Percentiles rank a stretch among this genome's conserved stretches.
Conservation (phyloP, 2,113 vertebrate species). For the Ammospiza nelsoni region DNA sequence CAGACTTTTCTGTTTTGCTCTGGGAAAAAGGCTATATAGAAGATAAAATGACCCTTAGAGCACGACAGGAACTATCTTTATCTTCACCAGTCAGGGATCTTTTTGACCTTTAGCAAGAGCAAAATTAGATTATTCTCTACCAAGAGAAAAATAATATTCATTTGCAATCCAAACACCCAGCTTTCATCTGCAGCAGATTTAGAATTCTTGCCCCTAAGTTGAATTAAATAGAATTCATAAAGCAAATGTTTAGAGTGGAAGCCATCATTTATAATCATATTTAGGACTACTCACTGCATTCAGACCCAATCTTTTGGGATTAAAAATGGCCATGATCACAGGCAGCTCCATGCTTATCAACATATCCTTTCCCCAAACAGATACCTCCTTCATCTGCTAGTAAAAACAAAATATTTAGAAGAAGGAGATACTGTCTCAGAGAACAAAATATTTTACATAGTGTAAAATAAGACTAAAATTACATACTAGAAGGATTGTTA, state of each 20-base stretch:
- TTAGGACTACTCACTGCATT: not conserved
- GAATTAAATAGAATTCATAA: constrained; percentile 5
- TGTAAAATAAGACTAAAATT: not conserved
- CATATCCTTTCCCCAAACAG: not conserved
- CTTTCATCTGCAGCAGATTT: not conserved
- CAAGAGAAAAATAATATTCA: not conserved
- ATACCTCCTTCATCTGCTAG: not conserved
- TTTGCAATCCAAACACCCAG: not conserved
- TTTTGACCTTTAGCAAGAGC: not conserved
- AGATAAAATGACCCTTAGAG: not conserved
- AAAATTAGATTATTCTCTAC: constrained; percentile 4
- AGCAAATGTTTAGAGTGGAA: not conserved
- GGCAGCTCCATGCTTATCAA: not conserved
- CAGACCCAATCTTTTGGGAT: not conserved
- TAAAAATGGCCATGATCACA: not conserved
- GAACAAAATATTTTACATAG: not conserved
- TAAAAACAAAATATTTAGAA: not conserved
- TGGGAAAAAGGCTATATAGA: not conserved
- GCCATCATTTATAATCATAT: not conserved
- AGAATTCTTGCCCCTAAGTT: not conserved
- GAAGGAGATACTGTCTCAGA: not conserved
- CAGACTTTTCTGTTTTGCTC: not conserved
- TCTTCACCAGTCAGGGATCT: not conserved
- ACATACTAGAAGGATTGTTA: not conserved
- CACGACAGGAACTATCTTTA: constrained; percentile 8